Percentiles rank a stretch among this genome's conserved stretches.
Evolutionary conservation across 1,140 invertebrate species (phyloP).

Genomic region (Onthophagus taurus): DNA sequence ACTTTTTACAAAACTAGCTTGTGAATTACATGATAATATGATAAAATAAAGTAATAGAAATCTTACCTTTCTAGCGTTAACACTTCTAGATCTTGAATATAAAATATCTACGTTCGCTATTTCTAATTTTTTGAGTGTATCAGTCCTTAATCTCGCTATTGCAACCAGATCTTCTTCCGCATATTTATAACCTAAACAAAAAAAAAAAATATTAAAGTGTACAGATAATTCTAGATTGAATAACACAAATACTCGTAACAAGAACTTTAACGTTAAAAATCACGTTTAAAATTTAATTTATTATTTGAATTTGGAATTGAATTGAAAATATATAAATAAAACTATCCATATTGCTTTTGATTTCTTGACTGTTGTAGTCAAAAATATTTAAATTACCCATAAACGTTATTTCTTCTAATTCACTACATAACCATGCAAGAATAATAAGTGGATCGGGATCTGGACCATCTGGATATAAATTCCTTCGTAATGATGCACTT

Average conservation of each 20-base stretch:
- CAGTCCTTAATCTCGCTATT: slow-evolving; percentile 54
- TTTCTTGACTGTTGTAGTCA: no score
- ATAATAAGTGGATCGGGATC: slow-evolving; percentile 67
- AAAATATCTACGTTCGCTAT: slow-evolving; percentile 50
- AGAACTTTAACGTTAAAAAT: no score
- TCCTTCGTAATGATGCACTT: slow-evolving; percentile 21
- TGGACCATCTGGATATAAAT: slow-evolving; percentile 38
- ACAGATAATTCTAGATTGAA: no score
- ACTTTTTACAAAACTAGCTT: no score
- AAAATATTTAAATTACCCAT: slow-evolving; percentile 9
- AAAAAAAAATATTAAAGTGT: slow-evolving; percentile 25
- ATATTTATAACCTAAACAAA: slow-evolving; percentile 52
- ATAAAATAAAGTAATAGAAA: no score
- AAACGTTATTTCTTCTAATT: slow-evolving; percentile 56
- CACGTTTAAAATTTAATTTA: slow-evolving; percentile 40
- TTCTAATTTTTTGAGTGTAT: slow-evolving; percentile 49
- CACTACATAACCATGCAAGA: slow-evolving; percentile 63
- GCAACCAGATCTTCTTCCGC: slow-evolving; percentile 56
- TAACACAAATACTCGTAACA: no score
- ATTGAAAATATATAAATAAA: no score
- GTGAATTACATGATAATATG: no score
- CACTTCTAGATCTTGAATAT: slow-evolving; percentile 4
- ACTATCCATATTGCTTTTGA: no score
- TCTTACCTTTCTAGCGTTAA: slow-evolving; percentile 3
- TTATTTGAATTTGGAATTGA: no score